These are phyloP conservation scores for Campoplex capitator DNA, from an alignment of 2,888 invertebrate genomes.

Conservation along the genomic window DNA sequence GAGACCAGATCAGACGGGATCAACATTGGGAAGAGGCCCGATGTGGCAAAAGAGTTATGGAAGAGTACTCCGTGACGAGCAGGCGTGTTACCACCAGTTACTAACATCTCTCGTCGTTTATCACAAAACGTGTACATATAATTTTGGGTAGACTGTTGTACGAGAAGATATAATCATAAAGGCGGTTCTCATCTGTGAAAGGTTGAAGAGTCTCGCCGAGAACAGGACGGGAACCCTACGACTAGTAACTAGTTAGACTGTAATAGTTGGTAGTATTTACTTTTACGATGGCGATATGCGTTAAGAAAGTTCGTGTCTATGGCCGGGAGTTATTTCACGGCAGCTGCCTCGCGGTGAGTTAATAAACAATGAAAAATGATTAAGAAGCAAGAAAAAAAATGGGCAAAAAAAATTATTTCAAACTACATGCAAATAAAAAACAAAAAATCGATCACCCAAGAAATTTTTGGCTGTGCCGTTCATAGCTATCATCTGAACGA, in stretches of 20 bases:
- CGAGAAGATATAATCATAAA: constrained; percentile 48
- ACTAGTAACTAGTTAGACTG: constrained; percentile 68
- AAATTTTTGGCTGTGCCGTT: background rate
- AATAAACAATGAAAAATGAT: constrained; percentile 12
- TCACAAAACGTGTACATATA: constrained; percentile 35
- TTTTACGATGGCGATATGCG: constrained; percentile 39
- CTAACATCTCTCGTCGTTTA: constrained; percentile 30
- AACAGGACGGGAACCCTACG: constrained; percentile 69
- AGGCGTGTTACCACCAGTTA: constrained; percentile 15
- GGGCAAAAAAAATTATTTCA: background rate
- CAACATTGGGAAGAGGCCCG: constrained; percentile 8
- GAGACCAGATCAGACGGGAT: constrained; percentile 20
- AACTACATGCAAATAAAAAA: background rate
- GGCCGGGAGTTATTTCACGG: constrained; percentile 21
- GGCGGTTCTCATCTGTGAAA: constrained; percentile 66
- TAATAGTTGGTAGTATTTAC: constrained; percentile 61
- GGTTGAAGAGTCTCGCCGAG: constrained; percentile 62
- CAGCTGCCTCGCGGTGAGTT: constrained; percentile 20
- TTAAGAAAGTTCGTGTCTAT: constrained; percentile 50
- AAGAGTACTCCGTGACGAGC: constrained; percentile 25
- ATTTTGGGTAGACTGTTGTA: constrained; percentile 33
- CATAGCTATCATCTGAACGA: constrained; percentile 10
- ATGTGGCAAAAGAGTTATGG: constrained; percentile 20
- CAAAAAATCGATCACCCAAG: background rate
- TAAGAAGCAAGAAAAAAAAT: background rate